phyloP scores from a whole-genome alignment of 1,140 invertebrate species.

The Eumeta japonica region DNA sequence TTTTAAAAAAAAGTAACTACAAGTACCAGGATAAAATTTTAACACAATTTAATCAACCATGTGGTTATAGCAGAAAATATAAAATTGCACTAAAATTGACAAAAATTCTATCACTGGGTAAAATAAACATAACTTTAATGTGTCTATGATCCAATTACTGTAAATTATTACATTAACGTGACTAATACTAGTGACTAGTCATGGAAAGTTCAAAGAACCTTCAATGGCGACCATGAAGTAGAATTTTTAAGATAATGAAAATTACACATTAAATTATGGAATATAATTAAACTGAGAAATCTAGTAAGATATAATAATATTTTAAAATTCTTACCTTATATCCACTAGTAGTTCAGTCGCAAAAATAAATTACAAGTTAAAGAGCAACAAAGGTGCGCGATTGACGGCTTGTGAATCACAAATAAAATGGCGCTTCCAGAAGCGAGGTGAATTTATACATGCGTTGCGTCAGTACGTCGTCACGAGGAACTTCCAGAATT shows the following conservation, averaged over 20 bases:
- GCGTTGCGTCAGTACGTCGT: slow-evolving; percentile 27
- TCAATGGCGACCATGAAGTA: slow-evolving; percentile 5
- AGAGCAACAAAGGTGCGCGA: slow-evolving; percentile 51
- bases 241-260: slow-evolving; percentile 7
- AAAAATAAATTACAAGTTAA: slow-evolving; percentile 36
- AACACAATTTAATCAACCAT: too few species aligned
- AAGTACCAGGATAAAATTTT: slow-evolving; percentile 10
- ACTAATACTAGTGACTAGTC: too few species aligned
- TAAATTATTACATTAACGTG: too few species aligned
- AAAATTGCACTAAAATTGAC: too few species aligned
- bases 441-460: slow-evolving; percentile 26
- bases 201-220: too few species aligned
- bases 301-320: too few species aligned
- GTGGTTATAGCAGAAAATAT: too few species aligned
- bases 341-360: slow-evolving; percentile 22
- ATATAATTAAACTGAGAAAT: too few species aligned
- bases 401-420: slow-evolving; percentile 45
- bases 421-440: slow-evolving; percentile 30
- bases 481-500: slow-evolving; percentile 47
- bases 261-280: too few species aligned
- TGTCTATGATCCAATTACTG: too few species aligned
- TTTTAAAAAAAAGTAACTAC: slow-evolving; percentile 5
- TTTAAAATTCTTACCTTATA: slow-evolving; percentile 42
- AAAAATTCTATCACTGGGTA: too few species aligned
- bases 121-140: too few species aligned